Percentiles rank a stretch among this genome's conserved stretches.
phyloP scores from a whole-genome alignment of 2,797 vertebrate genomes.

The Danio aesculapii region DNA sequence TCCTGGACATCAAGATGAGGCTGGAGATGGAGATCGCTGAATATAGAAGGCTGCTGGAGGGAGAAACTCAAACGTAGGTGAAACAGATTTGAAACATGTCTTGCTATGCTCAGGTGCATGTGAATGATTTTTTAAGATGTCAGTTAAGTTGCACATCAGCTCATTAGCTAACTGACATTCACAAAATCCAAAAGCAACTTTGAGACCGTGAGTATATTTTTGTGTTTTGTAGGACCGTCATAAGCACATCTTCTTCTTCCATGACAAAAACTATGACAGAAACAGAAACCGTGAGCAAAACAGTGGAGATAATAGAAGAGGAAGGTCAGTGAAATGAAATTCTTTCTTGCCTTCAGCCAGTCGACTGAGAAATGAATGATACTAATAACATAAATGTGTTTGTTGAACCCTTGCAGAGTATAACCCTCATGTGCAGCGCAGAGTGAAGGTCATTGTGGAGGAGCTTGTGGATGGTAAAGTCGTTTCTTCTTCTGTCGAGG shows the following conservation, averaged over 20 bases:
- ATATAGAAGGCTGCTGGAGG: constrained; percentile 88
- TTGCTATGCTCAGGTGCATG: background rate
- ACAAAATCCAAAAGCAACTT: background rate
- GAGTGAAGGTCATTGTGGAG: constrained; percentile 72
- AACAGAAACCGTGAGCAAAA: constrained; percentile 25
- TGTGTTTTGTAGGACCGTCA: constrained; percentile 14
- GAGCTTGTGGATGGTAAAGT: constrained; percentile 71
- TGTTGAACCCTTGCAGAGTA: constrained; percentile 59
- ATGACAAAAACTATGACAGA: background rate
- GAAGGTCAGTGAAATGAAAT: constrained; percentile 23
- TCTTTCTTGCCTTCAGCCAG: background rate
- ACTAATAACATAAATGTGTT: background rate
- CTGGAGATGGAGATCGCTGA: constrained; percentile 90
- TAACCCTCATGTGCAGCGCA: constrained; percentile 68
- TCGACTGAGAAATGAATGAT: background rate
- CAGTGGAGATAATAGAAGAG: constrained; percentile 14
- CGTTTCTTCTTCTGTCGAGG: constrained; percentile 58
- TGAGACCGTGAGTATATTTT: background rate
- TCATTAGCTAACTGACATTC: background rate
- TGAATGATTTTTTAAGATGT: background rate
- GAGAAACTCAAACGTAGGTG: constrained; percentile 53
- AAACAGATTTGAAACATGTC: background rate
- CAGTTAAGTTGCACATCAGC: background rate
- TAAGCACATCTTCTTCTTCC: background rate
- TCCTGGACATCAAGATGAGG: constrained; percentile 87